Evolutionary conservation across 1,140 invertebrate species (phyloP).

Genomic region (Agrypnia vestita): DNA sequence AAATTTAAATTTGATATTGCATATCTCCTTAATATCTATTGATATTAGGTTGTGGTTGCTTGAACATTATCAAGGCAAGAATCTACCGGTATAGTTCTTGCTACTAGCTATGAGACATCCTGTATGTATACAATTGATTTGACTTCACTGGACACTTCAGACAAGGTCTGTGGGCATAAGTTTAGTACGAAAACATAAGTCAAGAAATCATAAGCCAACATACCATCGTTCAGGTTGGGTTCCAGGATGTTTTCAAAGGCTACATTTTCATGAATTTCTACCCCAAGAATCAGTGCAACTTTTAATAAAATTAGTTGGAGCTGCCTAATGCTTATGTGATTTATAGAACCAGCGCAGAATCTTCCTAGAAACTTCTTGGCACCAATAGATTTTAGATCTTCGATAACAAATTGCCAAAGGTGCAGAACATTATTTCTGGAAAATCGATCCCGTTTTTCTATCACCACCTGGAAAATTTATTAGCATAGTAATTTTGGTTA

Average conservation of each 20-base stretch:
- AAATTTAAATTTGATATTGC: too few relatives aligned
- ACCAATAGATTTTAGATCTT: slow-evolving; percentile 93
- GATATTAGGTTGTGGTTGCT: too few relatives aligned
- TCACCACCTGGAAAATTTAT: slow-evolving; percentile 79
- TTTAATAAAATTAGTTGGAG: slow-evolving; percentile 97
- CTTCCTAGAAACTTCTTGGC: slow-evolving; percentile 99
- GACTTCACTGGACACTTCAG: too few relatives aligned
- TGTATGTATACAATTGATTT: too few relatives aligned
- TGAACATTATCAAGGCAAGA: too few relatives aligned
- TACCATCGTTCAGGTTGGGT: slow-evolving; percentile 69
- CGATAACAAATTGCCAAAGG: slow-evolving; percentile 98
- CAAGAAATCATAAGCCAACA: neutral
- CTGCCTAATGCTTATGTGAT: slow-evolving; percentile 98
- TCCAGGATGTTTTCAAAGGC: slow-evolving; percentile 90
- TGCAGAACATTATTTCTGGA: slow-evolving; percentile 98
- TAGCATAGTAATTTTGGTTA: too few relatives aligned
- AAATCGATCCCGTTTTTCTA: slow-evolving; percentile 94
- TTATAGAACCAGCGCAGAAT: slow-evolving; percentile 98
- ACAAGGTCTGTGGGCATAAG: too few relatives aligned
- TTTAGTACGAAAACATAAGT: neutral
- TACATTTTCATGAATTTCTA: slow-evolving; percentile 95
- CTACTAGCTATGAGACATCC: too few relatives aligned
- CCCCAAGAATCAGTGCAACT: slow-evolving; percentile 95
- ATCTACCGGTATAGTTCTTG: too few relatives aligned
- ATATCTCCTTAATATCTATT: too few relatives aligned